Percentiles rank a stretch among this genome's conserved stretches.
These are phyloP conservation scores for Petroica traversi DNA, from an alignment of 2,113 vertebrate genomes.

Conservation along the genomic window DNA sequence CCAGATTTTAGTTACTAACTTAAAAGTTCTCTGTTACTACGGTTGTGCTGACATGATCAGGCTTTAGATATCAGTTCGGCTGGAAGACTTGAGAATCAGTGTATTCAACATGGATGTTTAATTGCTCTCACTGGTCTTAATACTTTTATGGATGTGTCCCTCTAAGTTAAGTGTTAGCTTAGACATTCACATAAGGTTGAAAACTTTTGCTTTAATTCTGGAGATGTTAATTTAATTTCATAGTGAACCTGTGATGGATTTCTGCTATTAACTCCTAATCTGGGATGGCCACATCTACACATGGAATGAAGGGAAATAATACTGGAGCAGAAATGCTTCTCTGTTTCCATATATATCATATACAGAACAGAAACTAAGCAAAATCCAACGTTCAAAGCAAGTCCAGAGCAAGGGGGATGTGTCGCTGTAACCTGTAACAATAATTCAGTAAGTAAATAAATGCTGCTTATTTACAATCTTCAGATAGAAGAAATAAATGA, in stretches of 20 bases:
- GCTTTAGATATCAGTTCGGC: not conserved
- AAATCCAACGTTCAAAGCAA: not conserved
- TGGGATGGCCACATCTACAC: too few species aligned
- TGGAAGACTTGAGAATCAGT: not conserved
- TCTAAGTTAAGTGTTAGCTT: not conserved
- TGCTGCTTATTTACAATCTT: slow-evolving; percentile 16
- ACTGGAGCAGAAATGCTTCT: not conserved
- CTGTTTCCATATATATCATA: not conserved
- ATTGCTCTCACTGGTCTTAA: not conserved
- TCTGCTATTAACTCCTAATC: not conserved
- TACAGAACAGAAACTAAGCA: not conserved
- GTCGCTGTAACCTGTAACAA: not conserved
- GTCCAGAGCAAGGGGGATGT: not conserved
- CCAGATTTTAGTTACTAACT: too few species aligned
- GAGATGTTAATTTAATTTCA: not conserved
- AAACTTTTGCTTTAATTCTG: not conserved
- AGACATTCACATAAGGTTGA: not conserved
- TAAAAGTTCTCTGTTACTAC: fast-evolving
- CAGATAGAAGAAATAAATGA: slow-evolving; percentile 93
- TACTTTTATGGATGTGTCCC: slow-evolving; percentile 20
- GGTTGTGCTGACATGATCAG: not conserved
- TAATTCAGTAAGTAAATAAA: not conserved
- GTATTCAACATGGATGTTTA: not conserved
- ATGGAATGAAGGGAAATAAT: not conserved
- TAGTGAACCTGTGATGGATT: not conserved